phyloP scores from a whole-genome alignment of 1,140 invertebrate species.

The Lerema accius region DNA sequence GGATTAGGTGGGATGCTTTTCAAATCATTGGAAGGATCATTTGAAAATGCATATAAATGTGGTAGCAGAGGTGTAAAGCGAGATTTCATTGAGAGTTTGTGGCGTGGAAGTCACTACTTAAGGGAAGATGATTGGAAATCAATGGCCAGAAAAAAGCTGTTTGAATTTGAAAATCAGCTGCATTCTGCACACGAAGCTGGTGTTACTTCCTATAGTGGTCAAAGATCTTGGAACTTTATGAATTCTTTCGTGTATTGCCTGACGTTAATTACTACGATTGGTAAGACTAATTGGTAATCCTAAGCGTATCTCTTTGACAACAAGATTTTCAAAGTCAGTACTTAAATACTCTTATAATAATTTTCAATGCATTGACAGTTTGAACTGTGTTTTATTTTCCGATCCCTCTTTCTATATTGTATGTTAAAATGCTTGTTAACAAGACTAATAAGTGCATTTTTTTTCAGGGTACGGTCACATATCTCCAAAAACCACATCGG shows the following conservation, averaged over 20 bases:
- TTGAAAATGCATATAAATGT: constrained; percentile 94
- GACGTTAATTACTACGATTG: constrained; percentile 96
- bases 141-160: constrained; percentile 89
- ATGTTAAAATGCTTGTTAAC: constrained; percentile 20
- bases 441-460: too few relatives aligned
- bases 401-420: constrained; percentile 6
- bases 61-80: constrained; percentile 93
- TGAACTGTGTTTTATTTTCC: constrained; percentile 6
- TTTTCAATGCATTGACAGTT: constrained; percentile 7
- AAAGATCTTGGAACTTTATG: constrained; percentile 95
- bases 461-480: constrained; percentile 96
- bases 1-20: constrained; percentile 91
- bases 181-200: constrained; percentile 92
- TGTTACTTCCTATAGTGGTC: constrained; percentile 90
- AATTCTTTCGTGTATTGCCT: constrained; percentile 96
- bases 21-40: constrained; percentile 90
- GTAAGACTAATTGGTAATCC: constrained; percentile 83
- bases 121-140: constrained; percentile 95
- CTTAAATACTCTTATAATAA: background rate
- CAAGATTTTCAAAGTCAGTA: too few relatives aligned
- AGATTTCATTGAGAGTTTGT: constrained; percentile 92
- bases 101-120: constrained; percentile 90
- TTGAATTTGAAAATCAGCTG: constrained; percentile 94
- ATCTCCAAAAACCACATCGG: constrained; percentile 92
- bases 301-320: background rate